Percentiles rank a stretch among this genome's conserved stretches.
These are phyloP conservation scores for Hemaris fuciformis DNA, from an alignment of 2,888 invertebrate genomes.

Conservation along the genomic window DNA sequence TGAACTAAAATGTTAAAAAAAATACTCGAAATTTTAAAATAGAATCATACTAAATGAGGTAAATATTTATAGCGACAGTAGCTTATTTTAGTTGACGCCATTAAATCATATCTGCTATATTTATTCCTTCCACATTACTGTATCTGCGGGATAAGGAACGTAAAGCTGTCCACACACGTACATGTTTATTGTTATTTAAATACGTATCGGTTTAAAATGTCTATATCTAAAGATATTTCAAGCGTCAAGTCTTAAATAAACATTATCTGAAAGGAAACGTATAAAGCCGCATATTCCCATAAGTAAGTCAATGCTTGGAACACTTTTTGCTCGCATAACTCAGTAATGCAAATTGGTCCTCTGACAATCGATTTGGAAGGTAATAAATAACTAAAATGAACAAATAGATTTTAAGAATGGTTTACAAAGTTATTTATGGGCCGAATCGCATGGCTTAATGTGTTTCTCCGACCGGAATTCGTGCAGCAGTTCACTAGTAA, in stretches of 20 bases:
- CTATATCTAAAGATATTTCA: background rate
- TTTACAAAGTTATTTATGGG: constrained; percentile 45
- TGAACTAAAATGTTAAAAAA: too few species aligned
- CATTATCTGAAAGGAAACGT: constrained; percentile 1
- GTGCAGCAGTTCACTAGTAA: background rate
- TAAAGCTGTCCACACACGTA: constrained; percentile 6
- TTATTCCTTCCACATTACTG: background rate
- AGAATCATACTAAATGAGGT: background rate
- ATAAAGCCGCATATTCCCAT: constrained; percentile 22
- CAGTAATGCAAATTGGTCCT: constrained; percentile 37
- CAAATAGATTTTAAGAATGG: constrained; percentile 35
- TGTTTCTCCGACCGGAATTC: background rate
- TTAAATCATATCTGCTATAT: background rate
- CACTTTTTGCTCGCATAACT: constrained; percentile 42
- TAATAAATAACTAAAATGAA: constrained; percentile 47
- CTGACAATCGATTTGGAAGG: constrained; percentile 26
- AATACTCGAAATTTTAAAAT: background rate
- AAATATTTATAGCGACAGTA: background rate
- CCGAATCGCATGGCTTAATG: constrained; percentile 20
- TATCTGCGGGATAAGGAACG: background rate
- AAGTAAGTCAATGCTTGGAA: constrained; percentile 25
- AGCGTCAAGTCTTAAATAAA: background rate
- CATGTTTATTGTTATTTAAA: background rate
- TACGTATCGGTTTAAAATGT: constrained; percentile 1
- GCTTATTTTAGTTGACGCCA: background rate